Evolutionary conservation across 1,140 invertebrate genomes (phyloP), one percentile per base, ranked within the genome.

Genomic region (Temnothorax longispinosus): DNA sequence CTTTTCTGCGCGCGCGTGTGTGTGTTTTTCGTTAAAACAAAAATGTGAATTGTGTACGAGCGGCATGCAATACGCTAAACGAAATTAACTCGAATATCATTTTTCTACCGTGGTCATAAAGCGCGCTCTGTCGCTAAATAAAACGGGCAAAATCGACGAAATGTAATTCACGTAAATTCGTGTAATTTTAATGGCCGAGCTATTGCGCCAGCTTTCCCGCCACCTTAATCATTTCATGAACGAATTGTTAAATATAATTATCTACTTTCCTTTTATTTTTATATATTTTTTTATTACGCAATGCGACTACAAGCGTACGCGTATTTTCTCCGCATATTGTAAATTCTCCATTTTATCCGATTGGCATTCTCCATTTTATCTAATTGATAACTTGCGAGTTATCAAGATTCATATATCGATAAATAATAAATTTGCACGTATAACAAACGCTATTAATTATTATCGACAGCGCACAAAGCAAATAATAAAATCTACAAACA

Each of bases 81-180:
- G 80, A 84, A 75, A 84, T 84, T 75, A 84, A 84, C 67, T 38
- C 52, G 80, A 62, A 84, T 75, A 84, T 84, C 69, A 75, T 84
- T 84, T 84, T 75, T 75, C 54, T 50, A 60, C 54, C 41, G 54
- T 11, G 69, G 67, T 38, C 54, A 35, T 82, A 74, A 74, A 82
- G 27, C 41, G 69, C n/a, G 80, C 54, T 74, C 77, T 35, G 77
- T 65, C 62, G 41, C 27, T 80, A 62, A 64, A 72, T 74, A 82
- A 82, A 82, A 74, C 18, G 54, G 27, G 18, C 52, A 84, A 74
- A 84, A 84, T 84, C 69, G 69, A 84, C 67, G 69, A 62, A 60
- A 75, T 27, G 13, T 84, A 74, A 84, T 84, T 60, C 69, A 56
- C 27, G 18, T 21, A 75, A 84, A 84, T 84, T 84, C 54, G 80